These are phyloP conservation scores for Amblyopsis hoosieri DNA, from an alignment of 2,797 vertebrate species.

Conservation along the genomic window DNA sequence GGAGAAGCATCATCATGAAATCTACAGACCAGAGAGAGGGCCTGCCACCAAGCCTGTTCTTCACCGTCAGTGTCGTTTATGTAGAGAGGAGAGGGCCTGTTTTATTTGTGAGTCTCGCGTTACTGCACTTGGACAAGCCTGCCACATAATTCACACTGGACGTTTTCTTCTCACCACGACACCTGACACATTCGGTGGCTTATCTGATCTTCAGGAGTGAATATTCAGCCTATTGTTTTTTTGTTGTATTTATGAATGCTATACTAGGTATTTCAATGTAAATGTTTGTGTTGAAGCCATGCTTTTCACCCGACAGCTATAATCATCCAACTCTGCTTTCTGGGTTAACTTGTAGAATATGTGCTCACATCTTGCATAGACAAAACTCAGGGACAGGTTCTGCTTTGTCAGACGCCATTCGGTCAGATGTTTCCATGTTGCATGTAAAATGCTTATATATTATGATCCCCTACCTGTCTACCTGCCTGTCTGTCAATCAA, in stretches of 20 bases:
- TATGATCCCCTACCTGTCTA: background rate
- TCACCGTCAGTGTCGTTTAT: too few relatives aligned
- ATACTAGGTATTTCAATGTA: conserved; percentile 12
- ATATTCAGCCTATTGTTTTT: conserved; percentile 10
- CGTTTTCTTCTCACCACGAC: conserved; percentile 7
- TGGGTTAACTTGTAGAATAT: conserved; percentile 2
- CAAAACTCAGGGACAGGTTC: conserved; percentile 58
- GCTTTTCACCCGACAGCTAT: conserved; percentile 22
- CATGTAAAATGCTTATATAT: background rate
- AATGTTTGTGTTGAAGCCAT: conserved; percentile 21
- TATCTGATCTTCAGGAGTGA: background rate
- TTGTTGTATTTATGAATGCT: conserved; percentile 8
- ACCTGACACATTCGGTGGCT: background rate
- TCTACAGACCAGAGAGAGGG: background rate
- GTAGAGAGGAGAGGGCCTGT: too few relatives aligned
- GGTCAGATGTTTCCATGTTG: conserved; percentile 10
- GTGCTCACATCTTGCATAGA: conserved; percentile 12
- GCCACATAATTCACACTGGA: background rate
- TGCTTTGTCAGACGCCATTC: conserved; percentile 24
- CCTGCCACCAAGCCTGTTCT: too few relatives aligned
- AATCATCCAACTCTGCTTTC: conserved; percentile 15
- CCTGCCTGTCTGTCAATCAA: conserved; percentile 5
- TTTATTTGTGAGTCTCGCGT: too few relatives aligned
- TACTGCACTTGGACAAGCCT: conserved; percentile 20
- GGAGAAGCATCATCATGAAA: conserved; percentile 13